A percentile compares a stretch with the other conserved stretches of the same genome.
These are phyloP conservation scores for Halictus ligatus DNA, from an alignment of 2,888 invertebrate genomes.

Conservation along the genomic window DNA sequence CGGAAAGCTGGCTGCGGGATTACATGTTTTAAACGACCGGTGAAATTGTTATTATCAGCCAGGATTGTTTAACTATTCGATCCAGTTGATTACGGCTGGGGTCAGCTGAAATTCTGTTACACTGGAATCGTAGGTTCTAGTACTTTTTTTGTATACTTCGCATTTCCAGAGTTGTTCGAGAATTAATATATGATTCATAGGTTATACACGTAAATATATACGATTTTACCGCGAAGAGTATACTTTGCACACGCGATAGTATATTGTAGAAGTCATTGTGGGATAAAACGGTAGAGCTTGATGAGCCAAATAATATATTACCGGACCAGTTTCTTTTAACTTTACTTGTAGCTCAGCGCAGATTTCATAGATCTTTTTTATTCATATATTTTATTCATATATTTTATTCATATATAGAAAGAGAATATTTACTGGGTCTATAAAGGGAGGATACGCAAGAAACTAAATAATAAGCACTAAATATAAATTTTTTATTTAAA, in stretches of 20 bases:
- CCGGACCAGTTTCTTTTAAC: too few species aligned
- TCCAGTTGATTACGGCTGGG: background rate
- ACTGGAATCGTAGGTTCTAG: background rate
- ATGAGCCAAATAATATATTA: too few species aligned
- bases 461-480: background rate
- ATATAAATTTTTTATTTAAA: background rate
- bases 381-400: too few species aligned
- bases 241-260: background rate
- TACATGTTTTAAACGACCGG: background rate
- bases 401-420: too few species aligned
- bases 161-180: background rate
- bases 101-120: background rate
- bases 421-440: too few species aligned
- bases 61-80: background rate
- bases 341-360: too few species aligned
- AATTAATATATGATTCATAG: background rate
- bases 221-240: too few species aligned
- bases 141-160: background rate
- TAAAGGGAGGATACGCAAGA: too few species aligned
- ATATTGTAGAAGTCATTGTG: background rate
- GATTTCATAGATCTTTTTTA: too few species aligned
- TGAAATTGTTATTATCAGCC: background rate
- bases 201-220: too few species aligned
- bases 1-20: background rate
- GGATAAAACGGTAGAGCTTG: background rate